These are phyloP conservation scores for Sisor rabdophorus DNA, from an alignment of 2,113 vertebrate species.

Conservation along the genomic window DNA sequence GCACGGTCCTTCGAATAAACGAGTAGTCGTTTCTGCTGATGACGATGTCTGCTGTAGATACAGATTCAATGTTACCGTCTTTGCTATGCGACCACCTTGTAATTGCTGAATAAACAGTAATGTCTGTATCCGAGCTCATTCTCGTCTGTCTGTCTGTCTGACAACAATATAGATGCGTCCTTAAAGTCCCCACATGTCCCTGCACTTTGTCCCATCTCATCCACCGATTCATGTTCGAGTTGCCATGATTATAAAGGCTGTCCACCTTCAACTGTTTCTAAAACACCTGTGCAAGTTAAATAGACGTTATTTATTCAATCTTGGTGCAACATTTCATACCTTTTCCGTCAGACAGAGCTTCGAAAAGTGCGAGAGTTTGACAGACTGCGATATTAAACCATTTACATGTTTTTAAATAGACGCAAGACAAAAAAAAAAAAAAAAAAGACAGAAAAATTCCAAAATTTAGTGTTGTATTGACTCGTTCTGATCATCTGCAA, in stretches of 20 bases:
- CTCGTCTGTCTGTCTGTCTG: no score
- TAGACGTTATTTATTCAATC: not conserved
- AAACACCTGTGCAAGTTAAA: not conserved
- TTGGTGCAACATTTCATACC: not conserved
- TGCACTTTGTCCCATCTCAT: not conserved
- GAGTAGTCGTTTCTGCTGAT: no score
- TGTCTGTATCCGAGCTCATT: no score
- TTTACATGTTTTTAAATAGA: conserved; percentile 13
- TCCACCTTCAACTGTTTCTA: no score
- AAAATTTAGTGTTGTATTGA: not conserved
- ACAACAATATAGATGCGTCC: not conserved
- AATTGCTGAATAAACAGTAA: no score
- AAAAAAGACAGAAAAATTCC: not conserved
- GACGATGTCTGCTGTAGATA: no score
- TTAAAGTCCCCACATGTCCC: not conserved
- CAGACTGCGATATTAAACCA: not conserved
- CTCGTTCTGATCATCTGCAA: not conserved
- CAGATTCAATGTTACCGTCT: no score
- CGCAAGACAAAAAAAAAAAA: not conserved
- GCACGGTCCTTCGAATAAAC: no score
- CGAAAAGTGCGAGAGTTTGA: not conserved
- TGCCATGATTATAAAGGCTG: no score
- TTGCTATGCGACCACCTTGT: no score
- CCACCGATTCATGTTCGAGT: no score
- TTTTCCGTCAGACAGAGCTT: not conserved